Evolutionary conservation across 2,888 invertebrate genomes (phyloP).

Genomic region (Drosophila colorata): DNA sequence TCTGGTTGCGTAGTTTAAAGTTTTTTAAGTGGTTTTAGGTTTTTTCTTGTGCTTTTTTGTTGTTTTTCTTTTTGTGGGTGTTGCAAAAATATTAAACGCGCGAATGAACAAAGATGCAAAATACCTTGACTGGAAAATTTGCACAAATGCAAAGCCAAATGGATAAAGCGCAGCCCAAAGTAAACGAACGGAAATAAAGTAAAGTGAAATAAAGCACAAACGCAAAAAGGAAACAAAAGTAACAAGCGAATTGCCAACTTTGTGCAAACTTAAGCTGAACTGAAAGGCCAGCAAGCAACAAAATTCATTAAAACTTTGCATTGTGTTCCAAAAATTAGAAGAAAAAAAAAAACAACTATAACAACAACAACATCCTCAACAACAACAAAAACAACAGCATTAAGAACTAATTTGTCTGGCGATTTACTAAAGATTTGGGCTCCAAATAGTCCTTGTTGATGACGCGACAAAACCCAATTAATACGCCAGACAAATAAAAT

Average conservation of each 20-base stretch:
- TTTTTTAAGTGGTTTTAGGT: constrained; percentile 19
- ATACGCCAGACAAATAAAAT: constrained; percentile 80
- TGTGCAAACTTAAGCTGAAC: constrained; percentile 66
- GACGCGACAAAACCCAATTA: constrained; percentile 82
- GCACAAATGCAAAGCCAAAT: constrained; percentile 37
- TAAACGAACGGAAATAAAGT: constrained; percentile 43
- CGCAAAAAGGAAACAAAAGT: constrained; percentile 49
- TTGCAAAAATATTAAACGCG: constrained; percentile 65
- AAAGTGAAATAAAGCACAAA: constrained; percentile 47
- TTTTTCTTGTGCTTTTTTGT: constrained; percentile 20
- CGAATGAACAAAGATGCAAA: constrained; percentile 68
- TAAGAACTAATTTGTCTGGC: constrained; percentile 72
- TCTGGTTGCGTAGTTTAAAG: constrained; percentile 35
- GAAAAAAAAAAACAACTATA: constrained; percentile 8
- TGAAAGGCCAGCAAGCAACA: constrained; percentile 57
- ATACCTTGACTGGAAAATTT: constrained; percentile 74
- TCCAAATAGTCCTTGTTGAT: constrained; percentile 47
- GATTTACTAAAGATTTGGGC: constrained; percentile 67
- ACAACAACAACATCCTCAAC: background rate
- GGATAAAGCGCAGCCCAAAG: constrained; percentile 32
- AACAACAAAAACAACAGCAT: constrained; percentile 9
- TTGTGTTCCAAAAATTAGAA: constrained; percentile 64
- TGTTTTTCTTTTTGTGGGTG: constrained; percentile 12
- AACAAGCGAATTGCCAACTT: constrained; percentile 56
- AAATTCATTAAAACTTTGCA: constrained; percentile 78